Evolutionary conservation across 1,140 invertebrate genomes (phyloP), one percentile per base, ranked within the genome.

Genomic region (Drosophila teissieri): DNA sequence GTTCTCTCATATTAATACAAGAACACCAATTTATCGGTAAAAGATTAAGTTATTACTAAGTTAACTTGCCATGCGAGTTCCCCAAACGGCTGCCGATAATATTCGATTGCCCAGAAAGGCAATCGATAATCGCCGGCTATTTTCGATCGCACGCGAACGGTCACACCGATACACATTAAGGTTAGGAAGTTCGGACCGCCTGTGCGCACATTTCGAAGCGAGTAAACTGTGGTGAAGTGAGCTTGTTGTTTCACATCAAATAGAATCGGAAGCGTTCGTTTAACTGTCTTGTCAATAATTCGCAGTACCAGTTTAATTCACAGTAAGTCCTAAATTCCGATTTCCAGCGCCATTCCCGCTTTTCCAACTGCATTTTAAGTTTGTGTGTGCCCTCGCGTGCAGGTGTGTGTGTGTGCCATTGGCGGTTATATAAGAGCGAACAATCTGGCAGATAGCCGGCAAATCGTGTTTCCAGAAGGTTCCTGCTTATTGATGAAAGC

Each of bases 181-280:
- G 78, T 80, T 80, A 81, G 60, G 64, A 73, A 58, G 24, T 62
- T 34, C 53, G 37, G 37, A 14, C 37, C 37, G 37, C 37, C 57
- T 61, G 56, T 75, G 67, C 73, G 68, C 80, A 80, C 70, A 78
- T 75, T 80, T 70, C 55, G 53, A 75, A 52, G 27, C 34, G 10
- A 58, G 48, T 45, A 22, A 45, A 45, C 42, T 46, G 45, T 48
- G 54, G 60, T 76, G 69, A 75, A 83, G 80, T 84, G 76, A 73
- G 58, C 73, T 61, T 79, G 73, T 85, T 75, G 78, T 76, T 84
- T 84, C 61, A 85, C 67, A 73, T 73, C 81, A 68, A 77, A 62
- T 65, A 56, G 40, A 80, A 49, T 78, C 65, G 65, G 73, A 64
- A 81, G 36, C 62, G 53, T 48, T 51, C 46, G 27, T 51, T 78